phyloP scores from a whole-genome alignment of 1,140 invertebrate genomes.

The Leptinotarsa defecta region DNA sequence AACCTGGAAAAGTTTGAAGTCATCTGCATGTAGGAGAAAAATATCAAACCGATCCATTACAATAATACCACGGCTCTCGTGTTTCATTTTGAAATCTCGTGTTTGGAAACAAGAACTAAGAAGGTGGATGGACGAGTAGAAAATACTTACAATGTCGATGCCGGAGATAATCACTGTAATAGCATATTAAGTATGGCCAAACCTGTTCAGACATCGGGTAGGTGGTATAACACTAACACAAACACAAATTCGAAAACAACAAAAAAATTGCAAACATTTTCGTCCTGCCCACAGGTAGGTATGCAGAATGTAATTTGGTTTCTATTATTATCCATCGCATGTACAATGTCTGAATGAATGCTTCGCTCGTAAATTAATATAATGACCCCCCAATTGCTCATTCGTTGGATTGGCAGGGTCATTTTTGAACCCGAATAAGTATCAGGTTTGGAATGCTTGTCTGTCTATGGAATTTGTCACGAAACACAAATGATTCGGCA shows the following conservation, averaged over 20 bases:
- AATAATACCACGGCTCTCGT: too few relatives aligned
- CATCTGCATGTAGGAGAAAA: too few relatives aligned
- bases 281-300: neutral
- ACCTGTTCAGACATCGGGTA: neutral
- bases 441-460: neutral
- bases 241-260: neutral
- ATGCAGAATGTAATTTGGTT: constrained; percentile 1
- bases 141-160: too few relatives aligned
- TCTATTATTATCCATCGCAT: constrained; percentile 6
- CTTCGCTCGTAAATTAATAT: neutral
- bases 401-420: neutral
- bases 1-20: too few relatives aligned
- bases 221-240: neutral
- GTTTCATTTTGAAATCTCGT: too few relatives aligned
- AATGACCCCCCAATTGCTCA: neutral
- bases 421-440: neutral
- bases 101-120: too few relatives aligned
- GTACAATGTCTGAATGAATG: neutral
- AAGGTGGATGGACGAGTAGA: too few relatives aligned
- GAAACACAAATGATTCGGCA: neutral
- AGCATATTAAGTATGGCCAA: neutral
- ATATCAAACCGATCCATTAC: too few relatives aligned
- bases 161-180: neutral
- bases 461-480: neutral
- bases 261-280: neutral